Evolutionary conservation across 35 echinoderm and acorn worm species (phyloP), one percentile per base, ranked within the genome.

Genomic region (Ptychodera flava): DNA sequence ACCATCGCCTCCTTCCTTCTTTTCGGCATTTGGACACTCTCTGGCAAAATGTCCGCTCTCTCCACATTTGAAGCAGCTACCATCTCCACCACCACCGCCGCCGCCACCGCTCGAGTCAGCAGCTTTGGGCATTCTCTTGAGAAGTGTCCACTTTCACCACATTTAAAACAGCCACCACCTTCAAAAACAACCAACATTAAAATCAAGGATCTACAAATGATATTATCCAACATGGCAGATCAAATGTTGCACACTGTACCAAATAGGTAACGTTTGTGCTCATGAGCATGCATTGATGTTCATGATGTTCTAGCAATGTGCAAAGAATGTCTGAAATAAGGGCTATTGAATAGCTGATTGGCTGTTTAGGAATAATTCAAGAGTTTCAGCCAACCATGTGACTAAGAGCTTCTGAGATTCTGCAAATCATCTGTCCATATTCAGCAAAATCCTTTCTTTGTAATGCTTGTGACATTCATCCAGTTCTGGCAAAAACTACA

Each of bases 91-190:
- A n/a, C n/a, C 34, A 0, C 87, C 79, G 36, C 86, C 38, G 28
- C 16, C 78, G 16, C 78, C 75, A 36, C 89, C 84, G 28, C 77
- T 33, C 1, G 84, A 86, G 30, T 86, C 84, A 0, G 81, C 14
- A 82, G n/a, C n/a, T 77, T 89, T 31, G 90, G 87, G 30, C 93
- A 95, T 1, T 95, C 93, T 29, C 87, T 85, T 27, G 88, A 77
- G 34, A 87, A 81, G 38, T 95, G 93, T 28, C 90, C 93, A 10
- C 82, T 81, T 30, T 91, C 86, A 28, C 89, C 89, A 91, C 93
- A 90, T 0, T 80, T 91, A 77, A 64, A 88, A 36, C 89, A 91
- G 15, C 82, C 79, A 31, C 86, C 82, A 85, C 83, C 87, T 64
- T 6, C 22, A 64, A 64, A 64, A 64, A n/a, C n/a, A 35, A 80